Evolutionary conservation across 2,888 invertebrate genomes (phyloP).

Genomic region (Pollenia amentaria): DNA sequence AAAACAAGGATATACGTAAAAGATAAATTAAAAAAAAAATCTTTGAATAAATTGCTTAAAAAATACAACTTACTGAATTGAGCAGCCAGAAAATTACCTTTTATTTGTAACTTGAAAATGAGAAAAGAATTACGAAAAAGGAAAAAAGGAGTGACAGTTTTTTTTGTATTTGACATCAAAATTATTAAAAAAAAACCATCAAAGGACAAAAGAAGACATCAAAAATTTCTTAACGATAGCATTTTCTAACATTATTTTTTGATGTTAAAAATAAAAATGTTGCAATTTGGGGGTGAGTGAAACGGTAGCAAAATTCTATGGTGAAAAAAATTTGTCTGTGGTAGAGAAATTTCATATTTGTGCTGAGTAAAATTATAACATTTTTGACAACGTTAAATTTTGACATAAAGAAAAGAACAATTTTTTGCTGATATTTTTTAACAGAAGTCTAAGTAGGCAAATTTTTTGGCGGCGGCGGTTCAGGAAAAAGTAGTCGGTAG

Average conservation of each 20-base stretch:
- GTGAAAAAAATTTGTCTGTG: no score
- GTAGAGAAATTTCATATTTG: no score
- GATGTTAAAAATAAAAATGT: no score
- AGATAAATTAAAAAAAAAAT: not conserved
- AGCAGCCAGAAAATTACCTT: conserved; percentile 58
- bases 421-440: no score
- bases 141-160: not conserved
- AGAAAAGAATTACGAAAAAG: not conserved
- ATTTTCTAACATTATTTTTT: not conserved
- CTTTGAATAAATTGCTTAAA: conserved; percentile 2
- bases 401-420: no score
- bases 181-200: not conserved
- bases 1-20: not conserved
- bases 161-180: conserved; percentile 8
- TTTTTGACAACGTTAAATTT: no score
- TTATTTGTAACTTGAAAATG: conserved; percentile 4
- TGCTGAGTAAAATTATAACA: no score
- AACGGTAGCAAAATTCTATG: no score
- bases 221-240: not conserved
- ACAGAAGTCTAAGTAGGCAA: no score
- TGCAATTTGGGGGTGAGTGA: no score
- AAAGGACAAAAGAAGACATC: not conserved
- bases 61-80: not conserved
- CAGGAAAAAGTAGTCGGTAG: no score
- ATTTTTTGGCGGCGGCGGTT: no score